Evolutionary conservation across 2,797 vertebrate species (phyloP).

Genomic region (Diplodus sargus): DNA sequence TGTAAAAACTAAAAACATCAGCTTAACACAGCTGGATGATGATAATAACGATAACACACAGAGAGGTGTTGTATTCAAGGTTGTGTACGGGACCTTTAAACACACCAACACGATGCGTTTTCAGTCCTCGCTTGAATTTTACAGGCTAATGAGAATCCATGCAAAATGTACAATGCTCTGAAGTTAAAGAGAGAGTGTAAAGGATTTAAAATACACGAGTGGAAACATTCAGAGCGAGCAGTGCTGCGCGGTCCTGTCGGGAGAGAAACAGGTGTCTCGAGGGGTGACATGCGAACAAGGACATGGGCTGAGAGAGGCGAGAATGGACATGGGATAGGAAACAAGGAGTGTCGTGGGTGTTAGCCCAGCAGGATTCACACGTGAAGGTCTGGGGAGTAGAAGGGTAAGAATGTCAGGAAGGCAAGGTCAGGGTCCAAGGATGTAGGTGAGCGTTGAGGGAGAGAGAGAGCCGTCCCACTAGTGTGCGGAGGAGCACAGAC

Average conservation of each 20-base stretch:
- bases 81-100: not conserved
- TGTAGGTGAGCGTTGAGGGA: slow-evolving; percentile 1
- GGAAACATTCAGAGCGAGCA: slow-evolving; percentile 7
- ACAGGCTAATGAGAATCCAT: not conserved
- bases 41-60: too few species aligned
- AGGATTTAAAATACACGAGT: not conserved
- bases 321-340: slow-evolving; percentile 43
- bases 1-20: too few species aligned
- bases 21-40: too few species aligned
- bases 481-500: not conserved
- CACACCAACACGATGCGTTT: not conserved
- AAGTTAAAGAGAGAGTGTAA: not conserved
- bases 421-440: not conserved
- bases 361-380: slow-evolving; percentile 48
- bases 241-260: not conserved
- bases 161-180: not conserved
- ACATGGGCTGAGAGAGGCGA: slow-evolving; percentile 31
- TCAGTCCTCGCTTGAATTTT: not conserved
- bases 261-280: slow-evolving; percentile 8
- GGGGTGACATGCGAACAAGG: slow-evolving; percentile 31
- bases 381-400: slow-evolving; percentile 16
- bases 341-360: not conserved
- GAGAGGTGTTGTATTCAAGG: too few species aligned
- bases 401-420: slow-evolving; percentile 25
- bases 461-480: not conserved